Percentiles rank a stretch among this genome's conserved stretches.
Evolutionary conservation across 2,797 vertebrate species (phyloP).

Genomic region (Euthynnus affinis): DNA sequence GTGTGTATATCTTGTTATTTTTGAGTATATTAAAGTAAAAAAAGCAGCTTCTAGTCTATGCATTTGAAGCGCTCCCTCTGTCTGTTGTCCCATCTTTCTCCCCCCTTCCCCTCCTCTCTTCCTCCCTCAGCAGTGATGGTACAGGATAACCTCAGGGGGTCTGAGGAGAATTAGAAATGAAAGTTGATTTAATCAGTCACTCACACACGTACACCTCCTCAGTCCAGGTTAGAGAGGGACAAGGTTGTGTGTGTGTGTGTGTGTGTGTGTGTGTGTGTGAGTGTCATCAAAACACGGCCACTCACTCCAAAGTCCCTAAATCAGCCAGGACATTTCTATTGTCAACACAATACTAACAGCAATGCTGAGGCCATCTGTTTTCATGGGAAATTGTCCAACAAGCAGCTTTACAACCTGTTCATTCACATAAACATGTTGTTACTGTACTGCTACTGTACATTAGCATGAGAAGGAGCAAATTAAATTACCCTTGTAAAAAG

Average conservation of each 20-base stretch:
- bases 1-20: slow-evolving; percentile 39
- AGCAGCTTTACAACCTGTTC: slow-evolving; percentile 70
- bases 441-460: slow-evolving; percentile 33
- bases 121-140: slow-evolving; percentile 46
- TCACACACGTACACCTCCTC: slow-evolving; percentile 50
- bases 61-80: slow-evolving; percentile 25
- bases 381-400: slow-evolving; percentile 70
- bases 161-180: slow-evolving; percentile 74
- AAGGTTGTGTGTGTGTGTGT: slow-evolving; percentile 34
- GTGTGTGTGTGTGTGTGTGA: slow-evolving; percentile 24
- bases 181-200: slow-evolving; percentile 79
- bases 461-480: not conserved
- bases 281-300: slow-evolving; percentile 67
- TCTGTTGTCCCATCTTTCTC: slow-evolving; percentile 10
- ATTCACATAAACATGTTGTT: slow-evolving; percentile 64
- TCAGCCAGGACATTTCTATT: slow-evolving; percentile 64
- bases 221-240: slow-evolving; percentile 55
- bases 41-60: slow-evolving; percentile 36
- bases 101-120: not conserved
- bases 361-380: slow-evolving; percentile 75
- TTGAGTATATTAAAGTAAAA: slow-evolving; percentile 25
- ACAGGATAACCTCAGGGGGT: slow-evolving; percentile 66
- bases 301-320: slow-evolving; percentile 53
- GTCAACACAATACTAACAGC: slow-evolving; percentile 63
- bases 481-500: not conserved